These are phyloP conservation scores for Anthopleura sola DNA, from an alignment of 64 coral and sea anemone genomes.

Conservation along the genomic window DNA sequence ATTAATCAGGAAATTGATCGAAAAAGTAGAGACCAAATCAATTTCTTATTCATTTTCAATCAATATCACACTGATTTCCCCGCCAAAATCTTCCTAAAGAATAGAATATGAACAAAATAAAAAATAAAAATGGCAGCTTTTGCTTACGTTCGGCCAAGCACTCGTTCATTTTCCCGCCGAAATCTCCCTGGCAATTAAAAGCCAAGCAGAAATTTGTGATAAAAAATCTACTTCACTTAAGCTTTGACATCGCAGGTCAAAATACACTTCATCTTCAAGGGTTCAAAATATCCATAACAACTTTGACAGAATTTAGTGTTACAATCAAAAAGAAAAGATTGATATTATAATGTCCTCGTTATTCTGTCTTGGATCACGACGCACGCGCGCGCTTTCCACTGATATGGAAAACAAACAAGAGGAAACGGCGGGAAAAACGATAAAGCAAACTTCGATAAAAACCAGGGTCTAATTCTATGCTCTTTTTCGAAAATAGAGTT, in stretches of 20 bases:
- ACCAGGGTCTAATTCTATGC: neutral
- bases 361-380: neutral
- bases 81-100: too few species aligned
- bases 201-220: neutral
- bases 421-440: neutral
- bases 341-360: neutral
- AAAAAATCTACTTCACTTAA: neutral
- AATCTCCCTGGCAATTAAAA: neutral
- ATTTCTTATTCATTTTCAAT: too few species aligned
- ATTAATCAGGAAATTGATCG: too few species aligned
- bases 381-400: neutral
- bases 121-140: too few species aligned
- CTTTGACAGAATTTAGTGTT: slow-evolving; percentile 8
- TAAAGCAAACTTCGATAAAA: neutral
- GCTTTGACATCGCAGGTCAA: neutral
- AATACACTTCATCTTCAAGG: neutral
- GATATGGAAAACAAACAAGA: neutral
- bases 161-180: slow-evolving; percentile 8
- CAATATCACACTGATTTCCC: too few species aligned
- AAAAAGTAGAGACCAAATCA: too few species aligned
- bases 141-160: too few species aligned
- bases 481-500: neutral
- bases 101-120: too few species aligned
- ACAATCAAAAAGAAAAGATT: neutral
- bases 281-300: neutral